Base-by-base conservation (phyloP, 2,888 invertebrate genomes). In the Neelides folsomi region DNA sequence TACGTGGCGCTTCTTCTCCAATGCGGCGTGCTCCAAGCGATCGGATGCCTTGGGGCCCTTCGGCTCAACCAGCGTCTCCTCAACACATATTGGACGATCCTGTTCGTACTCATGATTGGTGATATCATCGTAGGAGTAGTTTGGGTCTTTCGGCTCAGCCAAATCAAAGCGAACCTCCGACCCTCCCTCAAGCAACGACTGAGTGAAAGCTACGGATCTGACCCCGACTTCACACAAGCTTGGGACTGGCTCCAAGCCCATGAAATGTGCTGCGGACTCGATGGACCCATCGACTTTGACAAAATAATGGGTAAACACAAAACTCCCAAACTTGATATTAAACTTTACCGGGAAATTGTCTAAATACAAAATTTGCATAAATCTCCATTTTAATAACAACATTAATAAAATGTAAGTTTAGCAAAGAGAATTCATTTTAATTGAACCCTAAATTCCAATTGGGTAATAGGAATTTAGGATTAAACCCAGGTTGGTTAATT, bases 111-210 rank as follows among this genome's bases (percentile, higher is more conserved):
- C 47, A 77, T 88, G 50, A 81, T 86, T 66, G 87, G 87, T 54
- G 88, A 88, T 76, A 81, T 82, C 13, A 79, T 86, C 47, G 79
- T 87, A 59, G 87, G 87, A 44, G 80, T 86, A 52, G 83, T 84
- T 66, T 88, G 87, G 87, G 81, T 86, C 58, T 84, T 86, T 71
- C 76, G 82, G 38, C 83, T 83, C 69, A 82, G 83, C 67, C 76
- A 77, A 47, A 79, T 87, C 65, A 80, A 83, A 66, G 78, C 81
- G 60, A 83, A 83, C 64, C 73, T 88, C 49, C 77, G 79, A 63
- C 83, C 83, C 10, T 83, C 83, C 9, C 72, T 84, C 46, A 77
- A 77, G 58, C 72, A 76, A 42, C 74, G 77, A 35, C 69, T 81
- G 43, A 62, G 79, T 62, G 77, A 77, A 60, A 82, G 85, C 63